phyloP scores from a whole-genome alignment of 2,797 vertebrate species.

The Chrosomus eos region DNA sequence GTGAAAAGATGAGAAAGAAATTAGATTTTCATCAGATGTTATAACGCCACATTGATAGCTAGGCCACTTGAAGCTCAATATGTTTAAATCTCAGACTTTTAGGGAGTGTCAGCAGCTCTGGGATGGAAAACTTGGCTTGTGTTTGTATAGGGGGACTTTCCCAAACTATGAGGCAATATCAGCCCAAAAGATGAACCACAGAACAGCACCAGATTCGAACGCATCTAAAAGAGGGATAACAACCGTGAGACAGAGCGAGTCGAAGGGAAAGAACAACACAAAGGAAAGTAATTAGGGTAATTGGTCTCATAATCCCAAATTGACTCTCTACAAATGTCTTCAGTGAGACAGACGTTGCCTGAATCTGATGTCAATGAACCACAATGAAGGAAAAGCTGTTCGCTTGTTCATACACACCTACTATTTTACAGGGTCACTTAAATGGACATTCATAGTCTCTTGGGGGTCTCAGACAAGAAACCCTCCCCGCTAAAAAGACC shows the following conservation, averaged over 20 bases:
- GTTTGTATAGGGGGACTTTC: constrained; percentile 57
- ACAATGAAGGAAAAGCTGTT: neutral
- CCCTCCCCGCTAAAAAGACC: neutral
- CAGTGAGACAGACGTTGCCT: constrained; percentile 25
- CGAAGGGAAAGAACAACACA: constrained; percentile 58
- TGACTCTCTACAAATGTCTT: constrained; percentile 70
- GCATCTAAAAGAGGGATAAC: constrained; percentile 69
- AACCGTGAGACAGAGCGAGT: constrained; percentile 52
- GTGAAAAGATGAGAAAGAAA: neutral
- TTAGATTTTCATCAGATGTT: constrained; percentile 17
- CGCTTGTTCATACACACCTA: constrained; percentile 2
- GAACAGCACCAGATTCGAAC: constrained; percentile 73
- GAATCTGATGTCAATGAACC: constrained; percentile 28
- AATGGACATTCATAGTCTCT: neutral
- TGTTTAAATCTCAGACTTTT: constrained; percentile 28
- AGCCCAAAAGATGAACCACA: constrained; percentile 67
- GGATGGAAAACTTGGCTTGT: constrained; percentile 48
- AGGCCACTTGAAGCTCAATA: neutral
- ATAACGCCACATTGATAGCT: neutral
- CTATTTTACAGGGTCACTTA: constrained; percentile 10
- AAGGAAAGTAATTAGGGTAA: constrained; percentile 79
- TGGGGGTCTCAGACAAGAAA: neutral
- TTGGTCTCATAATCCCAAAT: constrained; percentile 81
- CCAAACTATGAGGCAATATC: constrained; percentile 68
- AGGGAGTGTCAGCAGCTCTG: constrained; percentile 47